These are phyloP conservation scores for Tetramorium parvispinum DNA, from an alignment of 1,140 invertebrate genomes.

Conservation along the genomic window DNA sequence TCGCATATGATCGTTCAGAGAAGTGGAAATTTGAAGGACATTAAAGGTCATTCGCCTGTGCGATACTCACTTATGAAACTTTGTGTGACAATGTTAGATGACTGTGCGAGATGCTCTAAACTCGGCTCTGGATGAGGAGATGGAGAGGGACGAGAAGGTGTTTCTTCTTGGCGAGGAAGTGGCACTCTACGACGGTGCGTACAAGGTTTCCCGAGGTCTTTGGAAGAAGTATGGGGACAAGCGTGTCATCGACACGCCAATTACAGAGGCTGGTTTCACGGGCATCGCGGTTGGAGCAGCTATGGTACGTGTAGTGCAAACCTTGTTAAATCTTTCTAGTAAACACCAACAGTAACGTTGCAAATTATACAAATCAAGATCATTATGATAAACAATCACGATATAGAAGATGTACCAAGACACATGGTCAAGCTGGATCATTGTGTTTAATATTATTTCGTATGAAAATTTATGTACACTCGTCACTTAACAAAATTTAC, in stretches of 20 bases:
- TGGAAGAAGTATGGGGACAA: constrained; percentile 99
- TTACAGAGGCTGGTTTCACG: constrained; percentile 98
- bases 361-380: too few relatives aligned
- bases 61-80: not conserved
- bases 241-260: constrained; percentile 98
- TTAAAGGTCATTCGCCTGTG: constrained; percentile 75
- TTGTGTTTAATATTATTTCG: too few relatives aligned
- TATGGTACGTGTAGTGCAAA: constrained; percentile 88
- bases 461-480: too few relatives aligned
- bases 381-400: too few relatives aligned
- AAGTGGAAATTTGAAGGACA: constrained; percentile 73
- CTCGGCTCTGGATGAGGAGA: constrained; percentile 98
- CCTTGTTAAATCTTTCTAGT: not conserved
- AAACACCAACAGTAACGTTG: too few relatives aligned
- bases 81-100: constrained; percentile 86
- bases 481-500: too few relatives aligned
- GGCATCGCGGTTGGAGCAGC: constrained; percentile 99
- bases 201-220: constrained; percentile 97
- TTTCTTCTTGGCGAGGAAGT: constrained; percentile 99
- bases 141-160: constrained; percentile 97
- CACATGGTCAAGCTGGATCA: too few relatives aligned
- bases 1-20: constrained; percentile 55
- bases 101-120: constrained; percentile 99
- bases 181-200: constrained; percentile 99
- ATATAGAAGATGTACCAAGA: too few relatives aligned